Percentiles rank a stretch among this genome's conserved stretches.
phyloP scores from a whole-genome alignment of 1,140 invertebrate genomes.

The Akabosia matsudoensis region DNA sequence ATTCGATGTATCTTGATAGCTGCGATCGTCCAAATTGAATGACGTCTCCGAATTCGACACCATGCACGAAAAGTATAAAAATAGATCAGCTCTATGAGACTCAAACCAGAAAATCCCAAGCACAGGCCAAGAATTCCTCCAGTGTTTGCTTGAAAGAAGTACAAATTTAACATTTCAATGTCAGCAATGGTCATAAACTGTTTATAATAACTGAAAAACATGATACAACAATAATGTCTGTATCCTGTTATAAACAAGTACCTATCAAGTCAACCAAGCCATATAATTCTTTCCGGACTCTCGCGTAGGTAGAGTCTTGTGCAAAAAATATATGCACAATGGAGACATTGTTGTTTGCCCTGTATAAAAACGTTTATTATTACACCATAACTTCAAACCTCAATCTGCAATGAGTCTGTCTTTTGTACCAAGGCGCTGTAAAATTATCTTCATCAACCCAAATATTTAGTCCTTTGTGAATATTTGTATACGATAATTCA shows the following conservation, averaged over 20 bases:
- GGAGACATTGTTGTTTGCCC: conserved; percentile 26
- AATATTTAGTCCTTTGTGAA: not conserved
- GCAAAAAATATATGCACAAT: conserved; percentile 26
- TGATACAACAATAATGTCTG: not conserved
- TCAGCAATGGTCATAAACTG: not conserved
- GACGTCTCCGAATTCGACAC: conserved; percentile 14
- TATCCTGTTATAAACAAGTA: not conserved
- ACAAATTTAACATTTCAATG: not conserved
- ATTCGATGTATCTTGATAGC: conserved; percentile 18
- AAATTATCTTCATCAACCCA: conserved; percentile 13
- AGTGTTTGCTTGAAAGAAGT: conserved; percentile 61
- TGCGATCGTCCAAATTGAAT: conserved; percentile 8
- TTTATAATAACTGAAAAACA: not conserved
- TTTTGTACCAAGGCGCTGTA: conserved; percentile 11
- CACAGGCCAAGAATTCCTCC: conserved; percentile 74
- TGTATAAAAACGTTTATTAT: too few species aligned
- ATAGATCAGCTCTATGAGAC: conserved; percentile 71
- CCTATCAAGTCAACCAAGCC: conserved; percentile 10
- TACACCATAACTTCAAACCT: too few species aligned
- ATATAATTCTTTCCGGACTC: conserved; percentile 18
- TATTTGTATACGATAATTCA: conserved; percentile 3
- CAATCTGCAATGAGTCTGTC: too few species aligned
- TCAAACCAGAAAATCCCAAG: conserved; percentile 76
- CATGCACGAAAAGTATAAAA: conserved; percentile 59
- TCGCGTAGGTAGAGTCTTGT: not conserved